These are phyloP conservation scores for Larimichthys crocea DNA, from an alignment of 2,113 vertebrate genomes.

Conservation along the genomic window DNA sequence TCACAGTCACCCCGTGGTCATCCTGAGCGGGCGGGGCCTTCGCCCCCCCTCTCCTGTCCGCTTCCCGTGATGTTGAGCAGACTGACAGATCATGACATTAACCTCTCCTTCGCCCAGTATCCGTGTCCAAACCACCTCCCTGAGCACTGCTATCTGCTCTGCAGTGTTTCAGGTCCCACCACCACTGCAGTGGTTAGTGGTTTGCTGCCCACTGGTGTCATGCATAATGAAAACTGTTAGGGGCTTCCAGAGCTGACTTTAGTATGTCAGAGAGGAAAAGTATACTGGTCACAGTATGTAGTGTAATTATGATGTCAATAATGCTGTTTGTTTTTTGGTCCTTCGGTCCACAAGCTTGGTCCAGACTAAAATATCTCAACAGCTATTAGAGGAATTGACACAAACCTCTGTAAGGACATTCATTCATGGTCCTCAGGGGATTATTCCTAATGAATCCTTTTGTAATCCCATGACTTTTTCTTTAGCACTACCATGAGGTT, in stretches of 20 bases:
- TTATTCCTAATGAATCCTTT: not conserved
- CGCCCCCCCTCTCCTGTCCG: not conserved
- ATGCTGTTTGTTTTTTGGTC: too few relatives aligned
- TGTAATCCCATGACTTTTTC: not conserved
- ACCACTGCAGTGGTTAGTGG: not conserved
- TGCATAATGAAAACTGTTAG: not conserved
- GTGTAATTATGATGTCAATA: too few relatives aligned
- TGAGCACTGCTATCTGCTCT: conserved; percentile 20
- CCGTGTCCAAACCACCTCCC: not conserved
- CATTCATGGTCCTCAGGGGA: not conserved
- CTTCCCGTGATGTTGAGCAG: conserved; percentile 32
- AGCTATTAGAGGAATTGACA: not conserved
- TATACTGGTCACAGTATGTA: too few relatives aligned
- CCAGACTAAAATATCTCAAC: conserved; percentile 1
- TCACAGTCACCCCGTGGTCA: conserved; percentile 23
- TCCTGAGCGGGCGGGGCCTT: conserved; percentile 6
- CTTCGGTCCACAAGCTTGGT: not conserved
- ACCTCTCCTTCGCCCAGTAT: conserved; percentile 34
- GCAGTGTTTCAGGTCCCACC: conserved; percentile 6
- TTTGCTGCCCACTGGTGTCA: not conserved
- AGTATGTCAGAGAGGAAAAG: not conserved
- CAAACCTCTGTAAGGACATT: too few relatives aligned
- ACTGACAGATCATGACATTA: conserved; percentile 50
- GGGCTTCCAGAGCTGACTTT: not conserved
- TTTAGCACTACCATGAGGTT: too few relatives aligned